Conservation (phyloP, 2,113 vertebrate species). For the Cyprinodon variegatus region DNA sequence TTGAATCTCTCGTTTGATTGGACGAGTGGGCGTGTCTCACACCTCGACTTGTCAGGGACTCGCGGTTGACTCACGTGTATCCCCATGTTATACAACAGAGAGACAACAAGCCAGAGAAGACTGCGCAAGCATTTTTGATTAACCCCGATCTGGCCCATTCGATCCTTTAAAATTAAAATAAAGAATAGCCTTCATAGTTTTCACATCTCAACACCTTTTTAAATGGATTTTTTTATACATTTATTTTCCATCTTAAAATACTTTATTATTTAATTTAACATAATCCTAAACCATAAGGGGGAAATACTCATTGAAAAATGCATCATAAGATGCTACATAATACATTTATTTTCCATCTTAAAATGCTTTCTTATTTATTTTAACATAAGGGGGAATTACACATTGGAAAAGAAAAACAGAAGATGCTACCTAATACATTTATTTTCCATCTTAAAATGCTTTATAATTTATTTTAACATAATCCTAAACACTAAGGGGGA, state of each 20-base stretch:
- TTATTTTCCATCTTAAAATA: not conserved
- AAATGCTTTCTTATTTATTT: too few species aligned
- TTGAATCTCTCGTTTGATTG: conserved; percentile 24
- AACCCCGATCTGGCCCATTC: not conserved
- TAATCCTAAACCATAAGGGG: not conserved
- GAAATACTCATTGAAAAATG: too few species aligned
- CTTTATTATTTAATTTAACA: not conserved
- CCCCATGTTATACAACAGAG: conserved; percentile 73
- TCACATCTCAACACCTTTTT: not conserved
- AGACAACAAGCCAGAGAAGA: conserved; percentile 27
- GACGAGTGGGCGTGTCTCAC: conserved; percentile 18
- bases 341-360: too few species aligned
- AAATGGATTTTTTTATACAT: not conserved
- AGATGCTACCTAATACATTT: not conserved
- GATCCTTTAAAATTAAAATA: conserved; percentile 11
- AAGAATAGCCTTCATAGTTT: conserved; percentile 6
- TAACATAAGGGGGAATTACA: too few species aligned
- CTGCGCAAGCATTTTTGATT: not conserved
- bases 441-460: not conserved
- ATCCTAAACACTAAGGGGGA: not conserved
- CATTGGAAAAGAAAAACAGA: too few species aligned
- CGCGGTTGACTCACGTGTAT: conserved; percentile 72
- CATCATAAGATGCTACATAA: too few species aligned
- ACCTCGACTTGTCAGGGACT: not conserved
- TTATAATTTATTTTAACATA: not conserved